Conservation (phyloP, 2,797 vertebrate species). For the Amphiprion clarkii region DNA sequence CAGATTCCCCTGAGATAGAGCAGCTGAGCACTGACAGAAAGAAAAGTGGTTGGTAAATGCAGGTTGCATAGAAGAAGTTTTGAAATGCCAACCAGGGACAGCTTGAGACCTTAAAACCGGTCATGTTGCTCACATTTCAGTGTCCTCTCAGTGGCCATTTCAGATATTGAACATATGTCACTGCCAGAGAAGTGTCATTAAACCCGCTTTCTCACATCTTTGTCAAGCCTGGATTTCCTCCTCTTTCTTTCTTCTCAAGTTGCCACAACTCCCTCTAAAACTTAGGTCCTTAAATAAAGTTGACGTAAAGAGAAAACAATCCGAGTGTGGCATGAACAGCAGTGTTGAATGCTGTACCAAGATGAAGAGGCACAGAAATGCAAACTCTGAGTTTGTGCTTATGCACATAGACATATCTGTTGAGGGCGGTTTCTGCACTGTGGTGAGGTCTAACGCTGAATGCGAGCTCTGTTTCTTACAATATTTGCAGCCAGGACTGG, state of each 20-base stretch:
- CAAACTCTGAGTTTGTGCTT: not conserved
- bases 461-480: not conserved
- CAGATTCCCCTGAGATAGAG: conserved; percentile 51
- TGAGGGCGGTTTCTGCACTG: too few relatives aligned
- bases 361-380: not conserved
- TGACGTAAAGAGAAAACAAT: too few relatives aligned
- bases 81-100: conserved; percentile 42
- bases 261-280: not conserved
- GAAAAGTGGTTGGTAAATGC: conserved; percentile 33
- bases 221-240: too few relatives aligned
- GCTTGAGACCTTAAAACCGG: conserved; percentile 21
- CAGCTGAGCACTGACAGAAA: not conserved
- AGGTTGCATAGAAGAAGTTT: conserved; percentile 8
- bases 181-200: not conserved
- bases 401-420: not conserved
- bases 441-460: not conserved
- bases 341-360: too few relatives aligned
- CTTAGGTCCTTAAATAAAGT: too few relatives aligned
- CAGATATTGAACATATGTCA: conserved; percentile 5
- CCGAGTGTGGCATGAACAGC: not conserved
- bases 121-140: conserved; percentile 9
- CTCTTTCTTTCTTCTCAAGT: not conserved
- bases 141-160: conserved; percentile 8
- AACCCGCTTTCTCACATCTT: not conserved
- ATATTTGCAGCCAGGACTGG: not conserved